Evolutionary conservation across 2,113 vertebrate genomes (phyloP).

Genomic region (Procavia capensis): DNA sequence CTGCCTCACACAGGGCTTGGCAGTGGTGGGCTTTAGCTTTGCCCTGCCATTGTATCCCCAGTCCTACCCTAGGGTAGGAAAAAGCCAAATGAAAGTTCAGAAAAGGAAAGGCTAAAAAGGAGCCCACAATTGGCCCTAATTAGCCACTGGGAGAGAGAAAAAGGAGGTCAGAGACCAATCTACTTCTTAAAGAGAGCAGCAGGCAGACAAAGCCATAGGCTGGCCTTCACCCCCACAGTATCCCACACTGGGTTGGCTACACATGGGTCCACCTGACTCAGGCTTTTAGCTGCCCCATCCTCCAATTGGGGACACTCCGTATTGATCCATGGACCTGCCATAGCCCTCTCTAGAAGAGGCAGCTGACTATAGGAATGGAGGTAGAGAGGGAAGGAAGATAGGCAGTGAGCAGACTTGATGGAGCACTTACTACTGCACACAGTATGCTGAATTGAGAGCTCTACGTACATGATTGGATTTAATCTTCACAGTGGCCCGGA

Average conservation of each 20-base stretch:
- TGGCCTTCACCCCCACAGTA: neutral
- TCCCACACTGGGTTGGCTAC: neutral
- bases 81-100: constrained; percentile 74
- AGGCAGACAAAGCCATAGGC: neutral
- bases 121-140: constrained; percentile 76
- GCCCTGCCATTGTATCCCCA: neutral
- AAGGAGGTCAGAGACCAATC: constrained; percentile 76
- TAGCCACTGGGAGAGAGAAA: constrained; percentile 63
- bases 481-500: neutral
- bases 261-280: neutral
- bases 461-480: neutral
- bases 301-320: neutral
- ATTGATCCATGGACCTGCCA: neutral
- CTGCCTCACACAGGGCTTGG: neutral
- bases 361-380: neutral
- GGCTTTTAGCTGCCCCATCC: neutral
- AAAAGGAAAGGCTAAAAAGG: constrained; percentile 82
- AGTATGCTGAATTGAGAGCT: neutral
- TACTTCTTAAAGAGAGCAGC: constrained; percentile 51
- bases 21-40: neutral
- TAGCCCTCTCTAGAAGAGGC: neutral
- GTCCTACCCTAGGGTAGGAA: neutral
- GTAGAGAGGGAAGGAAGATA: no score
- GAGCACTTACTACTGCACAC: neutral
- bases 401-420: neutral